Evolutionary conservation across 2,797 vertebrate species (phyloP).

Genomic region (Epinephelus awoara): DNA sequence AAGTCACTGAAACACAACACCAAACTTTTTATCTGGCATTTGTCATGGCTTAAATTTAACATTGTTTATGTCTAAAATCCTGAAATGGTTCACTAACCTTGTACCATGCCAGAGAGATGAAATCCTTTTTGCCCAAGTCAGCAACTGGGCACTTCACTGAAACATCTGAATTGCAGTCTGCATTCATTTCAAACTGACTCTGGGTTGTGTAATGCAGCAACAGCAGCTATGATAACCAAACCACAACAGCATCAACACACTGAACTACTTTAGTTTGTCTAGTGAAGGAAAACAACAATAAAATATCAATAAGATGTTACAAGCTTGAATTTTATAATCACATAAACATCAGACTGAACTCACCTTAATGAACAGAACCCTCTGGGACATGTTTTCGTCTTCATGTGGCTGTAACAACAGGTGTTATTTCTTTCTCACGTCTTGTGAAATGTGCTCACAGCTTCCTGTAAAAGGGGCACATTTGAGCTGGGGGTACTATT

Average conservation of each 20-base stretch:
- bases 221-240: conserved; percentile 56
- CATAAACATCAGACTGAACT: conserved; percentile 38
- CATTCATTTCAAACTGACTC: not conserved
- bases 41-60: not conserved
- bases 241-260: not conserved
- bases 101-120: conserved; percentile 78
- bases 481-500: too few relatives aligned
- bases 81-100: conserved; percentile 71
- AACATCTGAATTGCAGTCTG: conserved; percentile 55
- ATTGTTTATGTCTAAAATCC: not conserved
- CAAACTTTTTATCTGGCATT: not conserved
- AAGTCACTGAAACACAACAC: not conserved
- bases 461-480: conserved; percentile 39
- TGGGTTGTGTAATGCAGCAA: conserved; percentile 47
- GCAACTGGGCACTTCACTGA: conserved; percentile 62
- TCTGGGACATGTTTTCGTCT: conserved; percentile 48
- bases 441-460: not conserved
- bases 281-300: not conserved
- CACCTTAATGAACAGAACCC: conserved; percentile 58
- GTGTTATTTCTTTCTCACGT: conserved; percentile 12
- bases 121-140: not conserved
- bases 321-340: not conserved
- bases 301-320: not conserved
- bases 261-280: not conserved
- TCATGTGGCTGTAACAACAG: not conserved